A percentile compares a stretch with the other conserved stretches of the same genome.
Evolutionary conservation across 92 coral and sea anemone species (phyloP).

Genomic region (Zoanthus sansibaricus): DNA sequence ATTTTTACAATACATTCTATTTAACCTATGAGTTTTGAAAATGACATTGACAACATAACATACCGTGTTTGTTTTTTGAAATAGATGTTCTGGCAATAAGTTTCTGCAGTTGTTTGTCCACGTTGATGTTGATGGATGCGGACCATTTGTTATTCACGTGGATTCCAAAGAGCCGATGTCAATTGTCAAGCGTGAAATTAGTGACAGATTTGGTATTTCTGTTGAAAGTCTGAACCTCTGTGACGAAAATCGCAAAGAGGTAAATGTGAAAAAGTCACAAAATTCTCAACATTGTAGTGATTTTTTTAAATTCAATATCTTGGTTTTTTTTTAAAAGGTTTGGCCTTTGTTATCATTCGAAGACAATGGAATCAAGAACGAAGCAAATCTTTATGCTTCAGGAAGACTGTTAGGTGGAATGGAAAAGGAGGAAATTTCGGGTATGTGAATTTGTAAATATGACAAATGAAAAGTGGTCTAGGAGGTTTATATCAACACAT

Average conservation of each 20-base stretch:
- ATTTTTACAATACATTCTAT: no score
- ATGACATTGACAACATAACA: no score
- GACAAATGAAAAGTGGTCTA: neutral
- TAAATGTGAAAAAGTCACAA: neutral
- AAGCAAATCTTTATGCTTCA: slow-evolving; percentile 25
- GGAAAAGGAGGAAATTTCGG: slow-evolving; percentile 9
- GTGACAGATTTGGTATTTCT: slow-evolving; percentile 27
- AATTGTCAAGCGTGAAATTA: neutral
- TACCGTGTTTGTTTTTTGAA: neutral
- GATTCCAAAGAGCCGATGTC: slow-evolving; percentile 28
- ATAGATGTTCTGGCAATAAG: neutral
- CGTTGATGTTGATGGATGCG: slow-evolving; percentile 15
- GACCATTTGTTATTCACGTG: slow-evolving; percentile 35
- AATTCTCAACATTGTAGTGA: no score
- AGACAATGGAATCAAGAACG: slow-evolving; percentile 37
- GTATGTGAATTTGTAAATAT: neutral
- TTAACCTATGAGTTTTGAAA: no score
- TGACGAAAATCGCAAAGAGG: slow-evolving; percentile 40
- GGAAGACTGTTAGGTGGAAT: slow-evolving; percentile 31
- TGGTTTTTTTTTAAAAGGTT: slow-evolving; percentile 20
- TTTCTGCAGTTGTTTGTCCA: slow-evolving; percentile 33
- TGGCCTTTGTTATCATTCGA: slow-evolving; percentile 37
- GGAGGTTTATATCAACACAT: no score
- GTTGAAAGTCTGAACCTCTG: slow-evolving; percentile 7
- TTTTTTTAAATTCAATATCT: neutral